Base-by-base conservation (phyloP, 2,113 vertebrate genomes). In the Bubo bubo region DNA sequence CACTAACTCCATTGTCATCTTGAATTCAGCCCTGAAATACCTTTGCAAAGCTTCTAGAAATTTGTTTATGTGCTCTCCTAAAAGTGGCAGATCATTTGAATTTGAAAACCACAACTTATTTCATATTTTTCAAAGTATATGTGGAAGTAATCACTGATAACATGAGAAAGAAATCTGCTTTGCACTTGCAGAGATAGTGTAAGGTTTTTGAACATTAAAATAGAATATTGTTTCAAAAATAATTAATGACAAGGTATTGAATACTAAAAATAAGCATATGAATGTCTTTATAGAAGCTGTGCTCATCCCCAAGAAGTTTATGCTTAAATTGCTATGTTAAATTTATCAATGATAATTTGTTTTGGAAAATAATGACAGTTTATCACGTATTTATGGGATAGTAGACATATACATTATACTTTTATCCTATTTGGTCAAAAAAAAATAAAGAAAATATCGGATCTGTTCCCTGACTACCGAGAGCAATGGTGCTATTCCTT, bases 21-120 rank as follows among this genome's bases (percentile, higher is more conserved):
- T 63, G 68, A 89, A 84, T 91, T 94, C 76, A 87, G 52, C 60
- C 63, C 76, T 84, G 60, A 93, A 95, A 84, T 91, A 81, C 35
- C 39, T 92, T 68, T 72, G 15, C 76, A 87, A 88, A 89, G 4
- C 49, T 79, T 73, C 60, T 85, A 89, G 70, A 93, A 93, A 79
- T 89, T 70, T 70, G 62, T 83, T 95, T 94, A 95, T 75, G 18
- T 45, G 41, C 12, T 89, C 45, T 85, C 55, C 85, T 73, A 91
- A 75, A 93, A 85, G 27, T 53, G 18, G 81, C 58, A 87, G 66
- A 87, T 93, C 49, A 70, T 73, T 62, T 90, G 83, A 95, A 86
- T 95, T 72, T 91, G 66, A 95, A 96, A 92, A 60, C 7, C 47
- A 72, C 37, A 82, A 53, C 10, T 88, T 86, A 47, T 24, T 63